These are phyloP conservation scores for Nomada ruficornis DNA, from an alignment of 2,888 invertebrate species.

Conservation along the genomic window DNA sequence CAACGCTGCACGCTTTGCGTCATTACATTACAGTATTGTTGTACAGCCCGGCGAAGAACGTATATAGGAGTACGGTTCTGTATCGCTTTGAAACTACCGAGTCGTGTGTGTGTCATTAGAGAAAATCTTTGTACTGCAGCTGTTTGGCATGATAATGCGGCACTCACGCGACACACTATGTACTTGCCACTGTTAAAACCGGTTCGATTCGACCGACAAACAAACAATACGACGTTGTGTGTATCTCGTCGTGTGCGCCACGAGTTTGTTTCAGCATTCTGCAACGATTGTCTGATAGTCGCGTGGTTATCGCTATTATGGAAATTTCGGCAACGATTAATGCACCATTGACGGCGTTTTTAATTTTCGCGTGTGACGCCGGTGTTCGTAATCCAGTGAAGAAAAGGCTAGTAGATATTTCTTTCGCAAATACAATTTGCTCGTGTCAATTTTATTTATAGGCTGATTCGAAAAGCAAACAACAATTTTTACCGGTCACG, in stretches of 20 bases:
- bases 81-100: background rate
- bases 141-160: slow-evolving; percentile 44
- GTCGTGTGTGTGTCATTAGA: slow-evolving; percentile 17
- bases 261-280: slow-evolving; percentile 27
- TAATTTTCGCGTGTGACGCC: background rate
- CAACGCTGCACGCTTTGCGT: slow-evolving; percentile 27
- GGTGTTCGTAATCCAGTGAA: background rate
- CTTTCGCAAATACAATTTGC: background rate
- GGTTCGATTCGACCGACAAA: slow-evolving; percentile 50
- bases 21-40: slow-evolving; percentile 29
- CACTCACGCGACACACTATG: slow-evolving; percentile 4
- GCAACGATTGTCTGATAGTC: background rate
- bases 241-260: slow-evolving; percentile 5
- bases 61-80: background rate
- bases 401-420: background rate
- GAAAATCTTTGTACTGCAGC: slow-evolving; percentile 57
- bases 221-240: slow-evolving; percentile 31
- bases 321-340: slow-evolving; percentile 25
- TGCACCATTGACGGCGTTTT: background rate
- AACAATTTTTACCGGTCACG: background rate
- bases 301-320: slow-evolving; percentile 17
- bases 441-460: background rate
- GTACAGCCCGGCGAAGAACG: background rate
- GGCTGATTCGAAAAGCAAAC: background rate
- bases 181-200: slow-evolving; percentile 26